A percentile compares a stretch with the other conserved stretches of the same genome.
These are phyloP conservation scores for Apostichopus parvimensis DNA, from an alignment of 35 echinoderm and acorn worm genomes.

Conservation along the genomic window DNA sequence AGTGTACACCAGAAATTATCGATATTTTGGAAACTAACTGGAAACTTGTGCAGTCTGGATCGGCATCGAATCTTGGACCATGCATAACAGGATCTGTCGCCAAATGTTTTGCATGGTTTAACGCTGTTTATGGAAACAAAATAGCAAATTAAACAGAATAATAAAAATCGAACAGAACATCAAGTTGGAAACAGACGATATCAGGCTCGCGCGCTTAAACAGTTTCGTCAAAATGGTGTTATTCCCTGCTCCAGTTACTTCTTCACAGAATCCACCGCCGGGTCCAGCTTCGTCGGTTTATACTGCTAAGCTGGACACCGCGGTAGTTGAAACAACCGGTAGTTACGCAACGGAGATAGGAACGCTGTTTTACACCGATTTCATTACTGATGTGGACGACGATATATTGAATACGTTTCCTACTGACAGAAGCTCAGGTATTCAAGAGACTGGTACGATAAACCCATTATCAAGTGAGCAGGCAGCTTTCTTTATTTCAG, in stretches of 20 bases:
- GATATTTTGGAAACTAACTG: too few species aligned
- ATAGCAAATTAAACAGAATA: too few species aligned
- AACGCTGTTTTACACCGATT: not conserved
- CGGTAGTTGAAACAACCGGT: not conserved
- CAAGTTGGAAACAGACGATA: too few species aligned
- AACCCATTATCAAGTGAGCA: not conserved
- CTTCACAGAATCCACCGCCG: not conserved
- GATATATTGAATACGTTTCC: not conserved
- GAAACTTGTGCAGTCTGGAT: too few species aligned
- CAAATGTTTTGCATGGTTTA: too few species aligned
- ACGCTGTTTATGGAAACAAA: too few species aligned
- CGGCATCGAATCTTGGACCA: too few species aligned
- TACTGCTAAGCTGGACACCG: not conserved
- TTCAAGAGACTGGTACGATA: not conserved
- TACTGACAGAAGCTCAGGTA: not conserved
- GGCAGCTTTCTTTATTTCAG: not conserved
- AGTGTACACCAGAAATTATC: too few species aligned
- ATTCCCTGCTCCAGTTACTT: too few species aligned
- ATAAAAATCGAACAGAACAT: too few species aligned
- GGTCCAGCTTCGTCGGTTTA: not conserved
- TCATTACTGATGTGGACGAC: not conserved
- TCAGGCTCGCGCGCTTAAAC: too few species aligned
- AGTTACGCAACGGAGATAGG: not conserved
- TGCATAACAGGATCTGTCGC: too few species aligned
- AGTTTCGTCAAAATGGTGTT: not conserved